Evolutionary conservation across 2,888 invertebrate species (phyloP), one percentile per base, ranked within the genome.

Genomic region (Gastrophysa polygoni): DNA sequence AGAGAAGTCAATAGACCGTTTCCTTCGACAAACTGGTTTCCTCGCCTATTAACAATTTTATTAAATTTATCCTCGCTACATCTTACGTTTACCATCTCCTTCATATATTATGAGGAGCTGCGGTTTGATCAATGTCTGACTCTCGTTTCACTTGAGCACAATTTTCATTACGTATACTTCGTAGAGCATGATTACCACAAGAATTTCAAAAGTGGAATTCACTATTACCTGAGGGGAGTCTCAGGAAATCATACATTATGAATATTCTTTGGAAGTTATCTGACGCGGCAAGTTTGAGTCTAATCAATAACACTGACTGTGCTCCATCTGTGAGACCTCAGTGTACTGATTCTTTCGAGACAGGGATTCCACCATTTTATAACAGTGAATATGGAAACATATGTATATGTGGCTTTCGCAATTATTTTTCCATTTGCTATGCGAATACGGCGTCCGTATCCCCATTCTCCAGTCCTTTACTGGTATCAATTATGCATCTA

Each of bases 31-130:
- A 64, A 67, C 61, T 63, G 64, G 61, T 64, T 67, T 58, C 34
- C 55, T 63, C 57, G 59, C 55, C 57, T 67, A 62, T 60, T 60
- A 63, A 52, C 67, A 56, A 63, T 67, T 64, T 67, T 64, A 67
- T 67, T 64, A 64, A 67, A 67, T 67, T 38, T 67, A 64, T 58
- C 59, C 49, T 24, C 28, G 43, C 43, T 54, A 11, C 14, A 38
- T 38, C 38, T 3, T 38, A 14, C 38, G 38, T 38, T 38, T 38
- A 2, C 38, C 38, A 38, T 38, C 38, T 38, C 38, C 38, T 38
- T 10, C 38, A 38, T 38, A 38, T 38, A 38, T 38, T 38, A 38
- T 38, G 38, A 38, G 38, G 14, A 38, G 38, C 38, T 38, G 38
- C 38, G 38, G 38, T 38, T 38, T 38, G 38, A 38, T 38, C 38